These are phyloP conservation scores for Calephelis nemesis DNA, from an alignment of 1,140 invertebrate species.

Conservation along the genomic window DNA sequence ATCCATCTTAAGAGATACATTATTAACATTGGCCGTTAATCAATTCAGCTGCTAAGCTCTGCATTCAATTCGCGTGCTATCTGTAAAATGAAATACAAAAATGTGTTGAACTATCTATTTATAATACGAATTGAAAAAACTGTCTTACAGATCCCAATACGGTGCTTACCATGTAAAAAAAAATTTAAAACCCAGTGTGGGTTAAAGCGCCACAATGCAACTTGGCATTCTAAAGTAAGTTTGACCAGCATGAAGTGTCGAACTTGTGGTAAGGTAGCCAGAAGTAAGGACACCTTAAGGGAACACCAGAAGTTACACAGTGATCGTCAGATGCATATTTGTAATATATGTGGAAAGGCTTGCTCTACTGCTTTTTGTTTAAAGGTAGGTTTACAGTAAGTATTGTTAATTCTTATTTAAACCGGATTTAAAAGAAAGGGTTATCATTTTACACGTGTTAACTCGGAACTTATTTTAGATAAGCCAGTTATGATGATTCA, in stretches of 20 bases:
- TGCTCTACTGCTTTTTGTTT: constrained; percentile 49
- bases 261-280: constrained; percentile 59
- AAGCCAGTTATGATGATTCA: too few species aligned
- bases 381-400: constrained; percentile 41
- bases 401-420: constrained; percentile 3
- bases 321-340: constrained; percentile 49
- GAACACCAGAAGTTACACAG: constrained; percentile 56
- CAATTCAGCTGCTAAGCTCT: too few species aligned
- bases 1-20: too few species aligned
- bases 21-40: too few species aligned
- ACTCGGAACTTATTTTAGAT: too few species aligned
- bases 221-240: constrained; percentile 44
- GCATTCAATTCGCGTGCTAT: too few species aligned
- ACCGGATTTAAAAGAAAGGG: too few species aligned
- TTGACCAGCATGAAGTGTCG: constrained; percentile 54
- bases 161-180: constrained; percentile 59
- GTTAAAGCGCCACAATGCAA: constrained; percentile 52
- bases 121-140: too few species aligned
- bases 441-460: too few species aligned
- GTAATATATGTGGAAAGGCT: constrained; percentile 67
- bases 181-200: constrained; percentile 61
- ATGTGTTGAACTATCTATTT: too few species aligned
- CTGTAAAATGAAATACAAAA: too few species aligned
- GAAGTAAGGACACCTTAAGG: constrained; percentile 50
- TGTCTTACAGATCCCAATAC: constrained; percentile 43